phyloP scores from a whole-genome alignment of 92 coral and sea anemone genomes.

The Bergia puertoricense region DNA sequence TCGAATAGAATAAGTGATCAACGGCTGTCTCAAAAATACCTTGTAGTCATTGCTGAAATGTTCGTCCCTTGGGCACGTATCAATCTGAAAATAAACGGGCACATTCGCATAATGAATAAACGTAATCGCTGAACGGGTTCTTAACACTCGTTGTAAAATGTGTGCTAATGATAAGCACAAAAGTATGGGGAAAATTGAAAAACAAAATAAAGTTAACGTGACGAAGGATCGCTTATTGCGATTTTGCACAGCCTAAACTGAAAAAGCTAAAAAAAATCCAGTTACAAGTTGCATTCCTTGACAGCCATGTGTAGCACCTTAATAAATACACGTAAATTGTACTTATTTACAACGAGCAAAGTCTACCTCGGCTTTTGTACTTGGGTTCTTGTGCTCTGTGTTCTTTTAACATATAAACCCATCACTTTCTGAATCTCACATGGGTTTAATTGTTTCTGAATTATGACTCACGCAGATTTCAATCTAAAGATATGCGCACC shows the following conservation, averaged over 20 bases:
- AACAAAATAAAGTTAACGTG: no score
- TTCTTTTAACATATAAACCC: neutral
- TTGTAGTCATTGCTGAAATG: constrained; percentile 95
- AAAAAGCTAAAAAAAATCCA: no score
- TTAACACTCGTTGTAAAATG: no score
- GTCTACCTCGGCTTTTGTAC: neutral
- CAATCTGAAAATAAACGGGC: constrained; percentile 58
- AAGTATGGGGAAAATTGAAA: no score
- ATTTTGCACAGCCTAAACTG: no score
- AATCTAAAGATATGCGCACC: constrained; percentile 52
- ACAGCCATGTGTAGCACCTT: no score
- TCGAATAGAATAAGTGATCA: neutral
- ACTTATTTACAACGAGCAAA: neutral
- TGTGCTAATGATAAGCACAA: no score
- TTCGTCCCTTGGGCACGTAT: constrained; percentile 90
- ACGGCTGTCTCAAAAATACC: constrained; percentile 51
- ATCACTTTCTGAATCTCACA: neutral
- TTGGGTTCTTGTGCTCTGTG: no score
- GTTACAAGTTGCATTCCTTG: no score
- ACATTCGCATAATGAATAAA: neutral
- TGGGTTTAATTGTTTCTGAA: neutral
- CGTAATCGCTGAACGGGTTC: neutral
- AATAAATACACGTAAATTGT: no score
- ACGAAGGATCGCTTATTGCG: no score
- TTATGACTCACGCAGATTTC: constrained; percentile 13